Conservation (phyloP, 2,888 invertebrate species). For the Thecophora atra region DNA sequence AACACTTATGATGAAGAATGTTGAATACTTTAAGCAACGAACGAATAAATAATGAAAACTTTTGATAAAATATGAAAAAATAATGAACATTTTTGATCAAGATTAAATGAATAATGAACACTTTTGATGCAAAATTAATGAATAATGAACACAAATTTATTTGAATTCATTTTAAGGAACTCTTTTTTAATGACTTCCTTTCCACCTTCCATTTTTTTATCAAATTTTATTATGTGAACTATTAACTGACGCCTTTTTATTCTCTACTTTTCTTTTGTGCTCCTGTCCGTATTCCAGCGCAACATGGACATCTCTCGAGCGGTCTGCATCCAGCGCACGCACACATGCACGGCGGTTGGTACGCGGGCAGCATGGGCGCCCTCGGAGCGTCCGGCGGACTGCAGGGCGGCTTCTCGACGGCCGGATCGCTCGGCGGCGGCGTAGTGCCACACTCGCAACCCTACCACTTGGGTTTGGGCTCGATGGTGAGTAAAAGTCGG, state of each 20-base stretch:
- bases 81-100: too few species aligned
- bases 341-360: conserved; percentile 75
- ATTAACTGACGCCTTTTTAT: conserved; percentile 11
- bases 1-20: too few species aligned
- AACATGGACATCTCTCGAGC: conserved; percentile 73
- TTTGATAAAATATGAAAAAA: too few species aligned
- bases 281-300: conserved; percentile 66
- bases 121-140: too few species aligned
- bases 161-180: not conserved
- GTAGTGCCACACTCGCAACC: conserved; percentile 75
- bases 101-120: too few species aligned
- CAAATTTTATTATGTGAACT: not conserved
- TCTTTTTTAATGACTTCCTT: too few species aligned
- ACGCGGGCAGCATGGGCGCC: conserved; percentile 70
- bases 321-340: conserved; percentile 70
- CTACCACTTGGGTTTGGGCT: conserved; percentile 74
- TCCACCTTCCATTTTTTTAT: not conserved
- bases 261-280: conserved; percentile 31
- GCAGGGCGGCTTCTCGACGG: conserved; percentile 71
- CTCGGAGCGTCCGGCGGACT: conserved; percentile 71
- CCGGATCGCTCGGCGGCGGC: conserved; percentile 72
- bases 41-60: too few species aligned
- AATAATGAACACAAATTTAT: not conserved
- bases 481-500: conserved; percentile 69
- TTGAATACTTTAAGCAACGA: too few species aligned